These are phyloP conservation scores for Bombus huntii DNA, from an alignment of 1,140 invertebrate genomes.

Conservation along the genomic window DNA sequence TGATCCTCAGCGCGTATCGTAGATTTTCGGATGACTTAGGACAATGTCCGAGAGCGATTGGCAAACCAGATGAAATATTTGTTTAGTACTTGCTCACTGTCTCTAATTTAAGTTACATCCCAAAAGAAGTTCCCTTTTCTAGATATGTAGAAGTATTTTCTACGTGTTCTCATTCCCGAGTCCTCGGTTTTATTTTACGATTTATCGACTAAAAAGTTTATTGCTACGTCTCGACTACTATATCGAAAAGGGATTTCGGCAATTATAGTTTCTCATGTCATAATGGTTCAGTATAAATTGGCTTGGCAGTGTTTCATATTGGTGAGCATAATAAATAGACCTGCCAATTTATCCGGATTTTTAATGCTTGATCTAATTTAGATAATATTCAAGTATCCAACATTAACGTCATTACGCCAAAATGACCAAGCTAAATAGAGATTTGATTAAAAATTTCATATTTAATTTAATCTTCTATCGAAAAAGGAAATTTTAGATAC, in stretches of 20 bases:
- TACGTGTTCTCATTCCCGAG: background rate
- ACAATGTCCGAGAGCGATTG: slow-evolving; percentile 22
- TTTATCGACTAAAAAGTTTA: slow-evolving; percentile 18
- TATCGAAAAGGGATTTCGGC: slow-evolving; percentile 38
- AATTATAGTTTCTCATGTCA: slow-evolving; percentile 24
- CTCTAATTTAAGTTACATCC: slow-evolving; percentile 11
- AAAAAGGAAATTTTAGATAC: background rate
- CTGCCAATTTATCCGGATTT: slow-evolving; percentile 19
- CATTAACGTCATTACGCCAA: too few relatives aligned
- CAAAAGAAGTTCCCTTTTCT: slow-evolving; percentile 3
- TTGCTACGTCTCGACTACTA: slow-evolving; percentile 31
- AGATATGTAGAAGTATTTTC: slow-evolving; percentile 30
- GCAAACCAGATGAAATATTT: slow-evolving; percentile 29
- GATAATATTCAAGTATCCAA: slow-evolving; percentile 17
- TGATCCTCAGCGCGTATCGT: background rate
- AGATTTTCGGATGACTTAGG: background rate
- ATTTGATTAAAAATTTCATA: too few relatives aligned
- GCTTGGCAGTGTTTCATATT: slow-evolving; percentile 62
- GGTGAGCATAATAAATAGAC: slow-evolving; percentile 32
- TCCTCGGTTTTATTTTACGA: background rate
- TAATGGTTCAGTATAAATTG: slow-evolving; percentile 23
- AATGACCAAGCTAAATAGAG: too few relatives aligned
- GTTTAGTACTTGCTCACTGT: background rate
- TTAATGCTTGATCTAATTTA: too few relatives aligned
- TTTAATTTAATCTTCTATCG: background rate